phyloP scores from a whole-genome alignment of 2,797 vertebrate genomes.

The Basileuterus tristriatus region DNA sequence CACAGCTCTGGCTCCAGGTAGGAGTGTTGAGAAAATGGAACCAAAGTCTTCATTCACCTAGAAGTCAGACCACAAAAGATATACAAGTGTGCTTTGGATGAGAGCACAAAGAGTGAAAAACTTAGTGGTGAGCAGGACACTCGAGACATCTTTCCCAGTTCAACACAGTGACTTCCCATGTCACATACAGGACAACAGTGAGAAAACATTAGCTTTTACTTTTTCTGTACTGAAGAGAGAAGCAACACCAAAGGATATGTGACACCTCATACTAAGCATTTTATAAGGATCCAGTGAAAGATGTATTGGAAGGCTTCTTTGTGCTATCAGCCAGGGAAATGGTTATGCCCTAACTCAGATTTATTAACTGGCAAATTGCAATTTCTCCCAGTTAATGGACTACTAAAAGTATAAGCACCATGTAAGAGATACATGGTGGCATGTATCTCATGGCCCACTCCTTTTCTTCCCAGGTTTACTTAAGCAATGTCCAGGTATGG shows the following conservation, averaged over 20 bases:
- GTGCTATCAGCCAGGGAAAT: background rate
- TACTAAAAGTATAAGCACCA: background rate
- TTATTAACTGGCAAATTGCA: background rate
- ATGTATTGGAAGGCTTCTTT: background rate
- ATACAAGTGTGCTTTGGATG: background rate
- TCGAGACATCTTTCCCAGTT: background rate
- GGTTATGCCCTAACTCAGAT: background rate
- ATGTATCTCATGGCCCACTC: background rate
- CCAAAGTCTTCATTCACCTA: slow-evolving; percentile 96
- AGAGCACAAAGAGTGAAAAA: background rate
- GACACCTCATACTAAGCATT: background rate
- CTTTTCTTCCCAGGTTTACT: background rate
- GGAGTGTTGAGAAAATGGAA: slow-evolving; percentile 93
- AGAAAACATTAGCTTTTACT: background rate
- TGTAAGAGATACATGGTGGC: background rate
- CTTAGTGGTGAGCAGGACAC: fast-evolving
- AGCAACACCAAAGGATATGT: background rate
- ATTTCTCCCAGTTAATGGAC: background rate
- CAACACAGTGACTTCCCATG: background rate
- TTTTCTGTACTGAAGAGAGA: background rate
- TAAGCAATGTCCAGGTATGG: background rate
- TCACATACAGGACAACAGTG: background rate
- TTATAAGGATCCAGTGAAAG: background rate
- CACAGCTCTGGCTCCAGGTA: slow-evolving; percentile 90
- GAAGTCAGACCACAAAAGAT: background rate